Conservation (phyloP, 2,113 vertebrate genomes). For the Nycticryphes semicollaris region DNA sequence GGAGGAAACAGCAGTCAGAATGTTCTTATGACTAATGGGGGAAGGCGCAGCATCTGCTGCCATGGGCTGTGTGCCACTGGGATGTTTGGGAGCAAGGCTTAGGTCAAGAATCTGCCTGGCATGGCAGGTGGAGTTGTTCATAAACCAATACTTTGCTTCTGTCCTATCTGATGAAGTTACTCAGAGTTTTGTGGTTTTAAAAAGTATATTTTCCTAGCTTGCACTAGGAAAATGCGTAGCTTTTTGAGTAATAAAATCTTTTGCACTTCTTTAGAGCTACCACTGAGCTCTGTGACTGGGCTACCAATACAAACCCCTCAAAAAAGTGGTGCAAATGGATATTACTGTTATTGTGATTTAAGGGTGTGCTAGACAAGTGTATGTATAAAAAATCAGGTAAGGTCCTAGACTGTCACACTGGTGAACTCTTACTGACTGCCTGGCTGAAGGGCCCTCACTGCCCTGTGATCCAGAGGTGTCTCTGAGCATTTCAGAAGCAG, state of each 20-base stretch:
- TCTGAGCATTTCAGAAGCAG: neutral
- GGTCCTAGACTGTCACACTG: neutral
- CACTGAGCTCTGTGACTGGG: neutral
- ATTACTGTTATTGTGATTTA: neutral
- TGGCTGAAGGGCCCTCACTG: neutral
- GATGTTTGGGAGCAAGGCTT: neutral
- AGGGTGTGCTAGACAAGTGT: neutral
- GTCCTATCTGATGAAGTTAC: neutral
- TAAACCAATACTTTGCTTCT: neutral
- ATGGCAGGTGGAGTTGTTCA: neutral
- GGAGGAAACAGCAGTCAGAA: neutral
- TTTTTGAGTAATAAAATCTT: neutral
- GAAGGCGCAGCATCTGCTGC: neutral
- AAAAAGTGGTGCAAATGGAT: fast-evolving
- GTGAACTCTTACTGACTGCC: neutral
- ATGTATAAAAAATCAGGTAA: neutral
- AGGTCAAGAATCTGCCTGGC: neutral
- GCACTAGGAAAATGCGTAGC: neutral
- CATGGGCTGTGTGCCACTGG: neutral
- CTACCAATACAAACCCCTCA: neutral
- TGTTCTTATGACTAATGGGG: neutral
- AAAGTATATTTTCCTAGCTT: neutral
- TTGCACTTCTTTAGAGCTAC: neutral
- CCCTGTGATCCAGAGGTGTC: neutral
- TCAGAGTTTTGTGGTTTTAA: neutral